phyloP scores from a whole-genome alignment of 2,888 invertebrate genomes.

The Augiades crinisus region DNA sequence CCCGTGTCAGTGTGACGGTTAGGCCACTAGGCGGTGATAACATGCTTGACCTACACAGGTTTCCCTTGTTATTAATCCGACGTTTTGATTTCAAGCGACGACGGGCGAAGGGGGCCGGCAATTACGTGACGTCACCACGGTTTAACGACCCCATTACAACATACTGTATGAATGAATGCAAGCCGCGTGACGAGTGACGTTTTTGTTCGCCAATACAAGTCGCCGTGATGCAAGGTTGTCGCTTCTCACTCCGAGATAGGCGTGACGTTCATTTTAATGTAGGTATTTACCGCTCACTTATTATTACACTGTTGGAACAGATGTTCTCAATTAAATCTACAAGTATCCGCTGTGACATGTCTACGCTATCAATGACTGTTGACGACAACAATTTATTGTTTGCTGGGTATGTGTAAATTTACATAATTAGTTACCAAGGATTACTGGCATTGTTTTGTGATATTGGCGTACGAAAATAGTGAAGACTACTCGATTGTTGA shows the following conservation, averaged over 20 bases:
- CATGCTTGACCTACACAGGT: conserved; percentile 77
- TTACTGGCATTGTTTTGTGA: too few species aligned
- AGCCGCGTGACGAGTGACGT: conserved; percentile 71
- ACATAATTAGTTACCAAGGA: background rate
- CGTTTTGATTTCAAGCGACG: conserved; percentile 76
- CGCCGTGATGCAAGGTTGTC: conserved; percentile 48
- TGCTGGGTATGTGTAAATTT: background rate
- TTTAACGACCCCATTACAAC: conserved; percentile 81
- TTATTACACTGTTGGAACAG: conserved; percentile 20
- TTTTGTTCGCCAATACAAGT: conserved; percentile 57
- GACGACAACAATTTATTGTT: background rate
- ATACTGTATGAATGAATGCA: conserved; percentile 80
- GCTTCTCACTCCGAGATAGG: conserved; percentile 26
- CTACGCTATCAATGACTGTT: background rate
- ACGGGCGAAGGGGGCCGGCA: conserved; percentile 75
- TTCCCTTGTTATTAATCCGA: conserved; percentile 78
- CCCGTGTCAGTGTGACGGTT: conserved; percentile 14
- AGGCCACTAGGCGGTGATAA: conserved; percentile 38
- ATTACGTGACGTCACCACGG: conserved; percentile 78
- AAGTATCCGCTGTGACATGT: conserved; percentile 1
- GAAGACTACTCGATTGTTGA: too few species aligned
- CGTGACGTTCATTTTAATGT: conserved; percentile 28
- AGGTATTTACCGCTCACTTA: conserved; percentile 13
- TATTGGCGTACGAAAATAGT: too few species aligned
- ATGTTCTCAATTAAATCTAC: conserved; percentile 13